These are phyloP conservation scores for Phalangium opilio DNA, from an alignment of 2,888 invertebrate genomes.

Conservation along the genomic window DNA sequence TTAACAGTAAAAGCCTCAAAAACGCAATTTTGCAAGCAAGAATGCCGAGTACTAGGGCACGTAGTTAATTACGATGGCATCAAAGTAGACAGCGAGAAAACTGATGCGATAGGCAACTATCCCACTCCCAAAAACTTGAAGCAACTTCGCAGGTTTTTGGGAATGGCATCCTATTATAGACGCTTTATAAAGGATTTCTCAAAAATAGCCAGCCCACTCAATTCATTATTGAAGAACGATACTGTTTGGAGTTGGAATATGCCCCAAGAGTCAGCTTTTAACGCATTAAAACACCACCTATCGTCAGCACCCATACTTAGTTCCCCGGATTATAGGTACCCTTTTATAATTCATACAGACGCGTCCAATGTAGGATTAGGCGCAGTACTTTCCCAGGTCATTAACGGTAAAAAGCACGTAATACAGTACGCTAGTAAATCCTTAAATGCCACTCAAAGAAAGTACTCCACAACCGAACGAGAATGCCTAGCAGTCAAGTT, in stretches of 20 bases:
- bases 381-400: conserved; percentile 8
- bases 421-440: conserved; percentile 9
- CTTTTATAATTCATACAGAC: background rate
- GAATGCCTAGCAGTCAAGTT: conserved; percentile 23
- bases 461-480: conserved; percentile 31
- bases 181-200: background rate
- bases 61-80: background rate
- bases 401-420: background rate
- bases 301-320: background rate
- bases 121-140: too few species aligned
- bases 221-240: background rate
- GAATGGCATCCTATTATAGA: background rate
- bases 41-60: background rate
- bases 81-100: background rate
- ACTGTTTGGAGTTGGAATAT: background rate
- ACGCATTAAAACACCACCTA: background rate
- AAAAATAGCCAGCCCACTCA: background rate
- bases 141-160: too few species aligned
- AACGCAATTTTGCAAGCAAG: background rate
- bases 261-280: background rate
- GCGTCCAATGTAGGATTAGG: conserved; percentile 25
- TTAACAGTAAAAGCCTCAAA: background rate
- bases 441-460: conserved; percentile 25
- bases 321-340: background rate
- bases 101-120: too few species aligned